These are phyloP conservation scores for Odontomyia ornata DNA, from an alignment of 2,888 invertebrate genomes.

Conservation along the genomic window DNA sequence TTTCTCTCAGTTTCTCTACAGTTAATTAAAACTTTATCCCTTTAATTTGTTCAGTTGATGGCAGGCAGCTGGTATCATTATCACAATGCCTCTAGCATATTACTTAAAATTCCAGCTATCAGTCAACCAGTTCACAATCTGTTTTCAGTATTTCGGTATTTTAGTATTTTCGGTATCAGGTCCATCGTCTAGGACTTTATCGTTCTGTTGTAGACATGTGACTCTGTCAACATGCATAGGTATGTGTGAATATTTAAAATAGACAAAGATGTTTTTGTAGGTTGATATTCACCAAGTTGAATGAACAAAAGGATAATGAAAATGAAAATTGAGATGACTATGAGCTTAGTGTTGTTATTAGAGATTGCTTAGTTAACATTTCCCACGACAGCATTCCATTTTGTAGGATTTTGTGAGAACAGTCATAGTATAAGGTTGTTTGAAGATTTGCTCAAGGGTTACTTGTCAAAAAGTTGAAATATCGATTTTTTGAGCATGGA, in stretches of 20 bases:
- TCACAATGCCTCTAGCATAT: not conserved
- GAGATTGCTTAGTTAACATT: not conserved
- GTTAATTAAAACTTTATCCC: conserved; percentile 38
- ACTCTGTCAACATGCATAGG: no score
- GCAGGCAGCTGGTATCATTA: conserved; percentile 22
- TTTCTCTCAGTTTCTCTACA: not conserved
- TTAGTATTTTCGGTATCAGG: not conserved
- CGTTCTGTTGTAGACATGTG: no score
- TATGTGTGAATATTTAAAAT: no score
- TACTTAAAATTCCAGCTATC: conserved; percentile 5
- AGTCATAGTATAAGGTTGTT: no score
- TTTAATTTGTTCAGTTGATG: conserved; percentile 25
- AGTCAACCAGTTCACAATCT: not conserved
- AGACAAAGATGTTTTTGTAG: not conserved
- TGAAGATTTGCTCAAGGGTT: no score
- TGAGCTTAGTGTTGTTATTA: not conserved
- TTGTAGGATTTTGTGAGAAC: no score
- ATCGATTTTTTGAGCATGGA: no score
- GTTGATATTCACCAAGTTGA: not conserved
- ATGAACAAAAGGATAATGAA: not conserved
- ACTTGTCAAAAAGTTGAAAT: no score
- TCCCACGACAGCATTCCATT: not conserved
- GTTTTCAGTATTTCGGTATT: no score
- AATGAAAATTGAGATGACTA: not conserved
- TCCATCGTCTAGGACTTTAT: no score